Base-by-base conservation (phyloP, 1,140 invertebrate species). In the Nylanderia fulva region DNA sequence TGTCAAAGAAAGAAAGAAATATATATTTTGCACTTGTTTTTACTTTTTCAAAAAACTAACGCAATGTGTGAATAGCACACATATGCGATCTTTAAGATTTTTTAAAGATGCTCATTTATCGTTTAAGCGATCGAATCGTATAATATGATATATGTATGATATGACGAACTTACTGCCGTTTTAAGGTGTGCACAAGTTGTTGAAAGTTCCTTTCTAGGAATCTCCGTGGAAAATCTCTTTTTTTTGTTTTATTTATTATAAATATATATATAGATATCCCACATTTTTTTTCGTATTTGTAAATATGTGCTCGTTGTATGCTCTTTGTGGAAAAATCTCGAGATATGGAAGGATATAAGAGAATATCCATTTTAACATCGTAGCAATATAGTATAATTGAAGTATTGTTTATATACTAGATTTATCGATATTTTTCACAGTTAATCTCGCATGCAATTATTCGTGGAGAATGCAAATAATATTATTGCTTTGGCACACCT, bases 151-250 rank as follows among this genome's bases (percentile, higher is more conserved):
- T 54, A 36, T n/a, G n/a, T 68, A 42, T 48, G 60, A 54, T 88
- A 79, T 58, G 72, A 89, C 48, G 45, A 88, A 88, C 79, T 90
- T 92, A 92, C 91, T 92, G 91, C 90, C 90, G 90, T 91, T 92
- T 92, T 89, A 89, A 89, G 86, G 85, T 89, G 79, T 88, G 88
- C 88, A 89, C 84, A 89, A 88, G 88, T 89, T 75, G 45, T 86
- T 89, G 75, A 88, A 86, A 86, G 87, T 88, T 90, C 85, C 75
- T 90, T 90, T 75, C 66, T 80, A 66, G 68, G 24, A 64, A 74
- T 89, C 29, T 88, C 48, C 11, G 24, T 8, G n/a, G 56, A 76
- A 75, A 71, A 13, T 36, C 5, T 54, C 27, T 71, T 29, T 48
- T n/a, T 45, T 45, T 48, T 69, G 60, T 85, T 88, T 76, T 68